Evolutionary conservation across 2,888 invertebrate genomes (phyloP).

Genomic region (Oscheius sp.): DNA sequence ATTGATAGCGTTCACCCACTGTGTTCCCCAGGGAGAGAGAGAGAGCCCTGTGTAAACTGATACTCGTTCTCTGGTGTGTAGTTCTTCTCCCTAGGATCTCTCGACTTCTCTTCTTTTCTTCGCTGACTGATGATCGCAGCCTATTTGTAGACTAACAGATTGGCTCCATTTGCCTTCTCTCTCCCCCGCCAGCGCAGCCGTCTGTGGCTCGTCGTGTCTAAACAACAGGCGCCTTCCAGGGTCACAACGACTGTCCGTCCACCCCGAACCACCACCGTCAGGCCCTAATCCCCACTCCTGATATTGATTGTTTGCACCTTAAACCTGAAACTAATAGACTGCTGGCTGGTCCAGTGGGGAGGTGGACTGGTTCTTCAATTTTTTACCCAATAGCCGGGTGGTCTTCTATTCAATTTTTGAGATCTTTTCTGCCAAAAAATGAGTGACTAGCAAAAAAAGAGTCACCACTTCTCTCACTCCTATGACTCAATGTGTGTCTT

Average conservation of each 20-base stretch:
- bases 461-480: too few species aligned
- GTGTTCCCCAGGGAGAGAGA: conserved; percentile 16
- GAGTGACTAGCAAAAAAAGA: too few species aligned
- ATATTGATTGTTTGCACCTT: conserved; percentile 14
- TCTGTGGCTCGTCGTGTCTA: not conserved
- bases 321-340: too few species aligned
- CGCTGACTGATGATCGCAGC: too few species aligned
- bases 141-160: not conserved
- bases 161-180: not conserved
- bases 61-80: conserved; percentile 4
- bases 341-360: too few species aligned
- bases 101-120: not conserved
- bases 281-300: not conserved
- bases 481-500: too few species aligned
- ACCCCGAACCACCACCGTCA: not conserved
- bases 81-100: not conserved
- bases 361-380: too few species aligned
- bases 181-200: conserved; percentile 3
- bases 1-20: conserved; percentile 28
- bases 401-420: too few species aligned
- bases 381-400: too few species aligned
- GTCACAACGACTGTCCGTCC: not conserved
- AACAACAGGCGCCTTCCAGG: conserved; percentile 10
- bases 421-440: too few species aligned
- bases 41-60: conserved; percentile 25